Evolutionary conservation across 2,888 invertebrate species (phyloP), one percentile per base, ranked within the genome.

Genomic region (Catocala fraxini): DNA sequence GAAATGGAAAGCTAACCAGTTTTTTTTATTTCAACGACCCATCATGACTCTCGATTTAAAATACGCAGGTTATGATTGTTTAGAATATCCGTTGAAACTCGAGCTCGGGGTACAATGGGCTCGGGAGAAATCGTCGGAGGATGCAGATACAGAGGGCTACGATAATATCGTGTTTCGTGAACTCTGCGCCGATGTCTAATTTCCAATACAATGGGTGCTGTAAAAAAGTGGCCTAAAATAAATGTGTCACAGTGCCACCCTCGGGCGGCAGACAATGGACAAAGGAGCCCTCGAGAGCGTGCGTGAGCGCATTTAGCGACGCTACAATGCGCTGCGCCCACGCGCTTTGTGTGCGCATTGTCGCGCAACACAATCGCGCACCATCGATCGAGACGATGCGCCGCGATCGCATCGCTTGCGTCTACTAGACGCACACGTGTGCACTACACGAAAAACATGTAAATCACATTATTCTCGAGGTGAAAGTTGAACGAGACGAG

Each of bases 181-280:
- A 91, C 92, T 90, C 88, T 80, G 86, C 83, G 84, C 84, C 90
- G 88, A 89, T 91, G 90, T 93, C 91, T 92, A 91, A 92, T 93
- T 92, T 90, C 85, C 90, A 92, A 93, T 90, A 94, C 93, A 94
- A 94, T 93, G 92, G 91, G 85, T 82, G 84, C 83, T 73, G 87
- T 90, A 91, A 93, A 93, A 93, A 92, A 92, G 87, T 89, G 84
- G 89, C 89, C 89, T 86, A 89, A 91, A 92, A 93, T 92, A 92
- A 92, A 92, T 92, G 92, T 93, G 93, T 93, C 93, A 90, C 91
- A 92, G 92, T 87, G 92, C 92, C 93, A 93, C 93, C 93, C 93
- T 89, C 89, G 62, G 80, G 80, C 82, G 75, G 82, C 89, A 89
- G 82, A 94, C 93, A 93, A 93, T 92, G 93, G 85, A 91, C 92